Conservation (phyloP, 2,113 vertebrate genomes). For the Alethe castanea region DNA sequence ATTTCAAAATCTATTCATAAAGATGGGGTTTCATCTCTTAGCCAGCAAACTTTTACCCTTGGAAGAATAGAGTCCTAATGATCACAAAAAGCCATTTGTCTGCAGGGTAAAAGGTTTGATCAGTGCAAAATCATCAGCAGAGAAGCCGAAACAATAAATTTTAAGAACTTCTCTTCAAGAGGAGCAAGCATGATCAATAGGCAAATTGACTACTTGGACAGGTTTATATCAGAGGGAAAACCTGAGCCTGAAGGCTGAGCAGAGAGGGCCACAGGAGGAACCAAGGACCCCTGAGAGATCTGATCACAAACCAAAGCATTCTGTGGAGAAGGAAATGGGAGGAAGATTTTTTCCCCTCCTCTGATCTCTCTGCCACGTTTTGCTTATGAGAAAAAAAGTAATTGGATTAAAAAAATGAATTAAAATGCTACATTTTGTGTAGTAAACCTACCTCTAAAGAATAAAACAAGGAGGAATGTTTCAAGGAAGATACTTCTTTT, state of each 20-base stretch:
- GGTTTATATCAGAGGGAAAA: neutral
- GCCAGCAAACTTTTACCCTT: neutral
- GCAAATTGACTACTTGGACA: neutral
- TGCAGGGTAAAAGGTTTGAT: slow-evolving; percentile 10
- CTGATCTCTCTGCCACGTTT: neutral
- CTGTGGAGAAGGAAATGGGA: neutral
- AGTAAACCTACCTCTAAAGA: neutral
- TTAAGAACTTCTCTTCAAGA: neutral
- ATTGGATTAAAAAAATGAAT: neutral
- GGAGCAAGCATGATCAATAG: neutral
- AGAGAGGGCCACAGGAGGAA: neutral
- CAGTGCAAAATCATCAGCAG: neutral
- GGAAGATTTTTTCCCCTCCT: neutral
- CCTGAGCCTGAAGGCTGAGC: neutral
- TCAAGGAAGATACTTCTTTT: neutral
- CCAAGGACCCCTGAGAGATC: neutral
- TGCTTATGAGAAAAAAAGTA: neutral
- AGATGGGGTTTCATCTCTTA: neutral
- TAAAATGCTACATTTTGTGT: neutral
- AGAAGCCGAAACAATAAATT: neutral
- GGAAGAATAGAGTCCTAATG: neutral
- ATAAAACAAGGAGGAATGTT: neutral
- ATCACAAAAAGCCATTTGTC: neutral
- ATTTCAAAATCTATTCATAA: neutral
- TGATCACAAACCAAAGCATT: neutral